A percentile compares a stretch with the other conserved stretches of the same genome.
Evolutionary conservation across 2,888 invertebrate species (phyloP).

Genomic region (Xestia ashworthii): DNA sequence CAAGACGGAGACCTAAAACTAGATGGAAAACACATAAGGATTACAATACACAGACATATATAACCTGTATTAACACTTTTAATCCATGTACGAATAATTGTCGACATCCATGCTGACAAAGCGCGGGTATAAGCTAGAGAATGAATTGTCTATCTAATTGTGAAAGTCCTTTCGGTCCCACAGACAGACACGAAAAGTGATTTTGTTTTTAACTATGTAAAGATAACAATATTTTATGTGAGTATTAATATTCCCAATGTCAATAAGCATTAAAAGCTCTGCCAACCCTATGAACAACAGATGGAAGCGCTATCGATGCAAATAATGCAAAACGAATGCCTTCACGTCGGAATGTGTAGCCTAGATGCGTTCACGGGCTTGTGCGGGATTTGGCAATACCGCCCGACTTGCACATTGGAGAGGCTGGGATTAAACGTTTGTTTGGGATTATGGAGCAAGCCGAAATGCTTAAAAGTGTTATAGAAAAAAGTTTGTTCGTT

Average conservation of each 20-base stretch:
- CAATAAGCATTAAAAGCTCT: conserved; percentile 24
- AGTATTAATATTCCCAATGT: neutral
- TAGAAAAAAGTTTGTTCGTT: neutral
- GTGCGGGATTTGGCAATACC: conserved; percentile 56
- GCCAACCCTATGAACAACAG: conserved; percentile 57
- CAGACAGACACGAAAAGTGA: neutral
- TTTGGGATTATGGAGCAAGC: neutral
- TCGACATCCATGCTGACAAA: neutral
- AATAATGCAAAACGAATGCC: conserved; percentile 62
- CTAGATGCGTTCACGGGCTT: conserved; percentile 41
- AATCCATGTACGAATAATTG: neutral
- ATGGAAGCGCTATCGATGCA: conserved; percentile 65
- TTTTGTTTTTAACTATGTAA: neutral
- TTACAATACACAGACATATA: no score
- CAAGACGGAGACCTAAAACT: no score
- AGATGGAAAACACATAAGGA: no score
- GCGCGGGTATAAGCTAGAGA: no score
- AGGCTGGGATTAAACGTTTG: conserved; percentile 8
- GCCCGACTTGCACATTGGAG: conserved; percentile 1
- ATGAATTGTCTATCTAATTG: neutral
- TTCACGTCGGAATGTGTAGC: conserved; percentile 64
- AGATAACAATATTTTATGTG: neutral
- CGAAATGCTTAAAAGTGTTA: neutral
- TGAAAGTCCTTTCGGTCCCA: neutral
- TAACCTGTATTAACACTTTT: no score